Evolutionary conservation across 2,888 invertebrate species (phyloP).

Genomic region (Agrochola lota): DNA sequence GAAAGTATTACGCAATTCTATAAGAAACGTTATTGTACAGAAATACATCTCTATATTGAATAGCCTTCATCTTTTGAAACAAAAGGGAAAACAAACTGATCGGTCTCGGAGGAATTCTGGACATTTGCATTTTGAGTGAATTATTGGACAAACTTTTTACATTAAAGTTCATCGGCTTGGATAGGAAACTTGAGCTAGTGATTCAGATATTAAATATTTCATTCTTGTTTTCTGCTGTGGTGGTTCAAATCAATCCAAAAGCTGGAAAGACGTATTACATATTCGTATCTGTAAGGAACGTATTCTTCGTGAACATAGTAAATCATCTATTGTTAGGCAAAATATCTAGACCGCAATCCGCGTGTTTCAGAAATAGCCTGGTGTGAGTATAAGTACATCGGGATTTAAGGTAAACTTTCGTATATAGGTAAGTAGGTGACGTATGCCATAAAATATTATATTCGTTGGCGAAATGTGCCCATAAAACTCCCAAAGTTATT

Average conservation of each 20-base stretch:
- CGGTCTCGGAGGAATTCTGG: slow-evolving; percentile 66
- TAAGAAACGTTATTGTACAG: slow-evolving; percentile 7
- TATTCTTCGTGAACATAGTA: slow-evolving; percentile 67
- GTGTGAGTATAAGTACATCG: slow-evolving; percentile 73
- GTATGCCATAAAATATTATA: slow-evolving; percentile 68
- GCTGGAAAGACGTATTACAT: slow-evolving; percentile 23
- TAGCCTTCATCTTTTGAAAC: slow-evolving; percentile 20
- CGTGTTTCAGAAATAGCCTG: slow-evolving; percentile 81
- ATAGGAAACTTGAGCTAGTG: slow-evolving; percentile 67
- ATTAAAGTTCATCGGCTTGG: slow-evolving; percentile 77
- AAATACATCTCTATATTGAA: slow-evolving; percentile 21
- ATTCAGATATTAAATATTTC: slow-evolving; percentile 71
- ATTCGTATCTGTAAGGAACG: slow-evolving; percentile 55
- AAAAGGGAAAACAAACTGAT: slow-evolving; percentile 58
- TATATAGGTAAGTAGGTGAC: slow-evolving; percentile 68
- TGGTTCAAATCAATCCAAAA: slow-evolving; percentile 22
- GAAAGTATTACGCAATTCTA: slow-evolving; percentile 21
- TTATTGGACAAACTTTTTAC: slow-evolving; percentile 81
- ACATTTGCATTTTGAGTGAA: slow-evolving; percentile 83
- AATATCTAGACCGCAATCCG: slow-evolving; percentile 78
- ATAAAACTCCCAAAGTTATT: slow-evolving; percentile 74
- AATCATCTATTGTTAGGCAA: slow-evolving; percentile 80
- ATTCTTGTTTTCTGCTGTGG: slow-evolving; percentile 53
- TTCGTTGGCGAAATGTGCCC: slow-evolving; percentile 74
- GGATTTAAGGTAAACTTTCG: slow-evolving; percentile 73